Conservation (phyloP, 2,888 invertebrate species). For the Drosophila planitibia region DNA sequence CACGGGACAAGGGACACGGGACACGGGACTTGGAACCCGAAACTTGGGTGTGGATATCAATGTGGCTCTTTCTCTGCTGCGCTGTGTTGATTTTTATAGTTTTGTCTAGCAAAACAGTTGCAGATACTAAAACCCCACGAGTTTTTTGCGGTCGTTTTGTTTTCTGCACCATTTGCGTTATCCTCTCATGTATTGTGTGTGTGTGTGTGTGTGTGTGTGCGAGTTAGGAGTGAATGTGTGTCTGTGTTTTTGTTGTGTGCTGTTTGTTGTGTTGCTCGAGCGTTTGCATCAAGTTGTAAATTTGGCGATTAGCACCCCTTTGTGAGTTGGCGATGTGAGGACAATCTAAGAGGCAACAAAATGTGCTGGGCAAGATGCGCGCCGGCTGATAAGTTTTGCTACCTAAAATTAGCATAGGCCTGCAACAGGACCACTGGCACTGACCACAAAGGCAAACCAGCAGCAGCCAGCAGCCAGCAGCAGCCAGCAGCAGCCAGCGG, state of each 20-base stretch:
- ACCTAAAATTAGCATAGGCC: slow-evolving; percentile 71
- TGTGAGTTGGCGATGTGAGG: slow-evolving; percentile 61
- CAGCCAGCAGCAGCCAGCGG: slow-evolving; percentile 35
- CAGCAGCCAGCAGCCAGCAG: slow-evolving; percentile 15
- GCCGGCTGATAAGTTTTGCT: slow-evolving; percentile 72
- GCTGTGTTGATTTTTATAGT: slow-evolving; percentile 76
- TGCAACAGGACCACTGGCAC: slow-evolving; percentile 25
- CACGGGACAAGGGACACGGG: slow-evolving; percentile 6
- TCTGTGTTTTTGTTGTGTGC: slow-evolving; percentile 35
- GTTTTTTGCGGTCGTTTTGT: slow-evolving; percentile 74
- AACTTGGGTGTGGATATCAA: slow-evolving; percentile 39
- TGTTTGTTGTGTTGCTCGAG: slow-evolving; percentile 34
- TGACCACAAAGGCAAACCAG: slow-evolving; percentile 5
- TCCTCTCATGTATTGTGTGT: slow-evolving; percentile 19
- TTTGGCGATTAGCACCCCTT: slow-evolving; percentile 84
- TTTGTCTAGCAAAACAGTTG: slow-evolving; percentile 54
- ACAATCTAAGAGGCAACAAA: slow-evolving; percentile 63
- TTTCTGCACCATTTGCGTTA: slow-evolving; percentile 83
- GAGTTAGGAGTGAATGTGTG: slow-evolving; percentile 18
- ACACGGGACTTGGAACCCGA: slow-evolving; percentile 10
- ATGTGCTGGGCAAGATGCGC: slow-evolving; percentile 69
- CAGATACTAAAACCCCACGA: slow-evolving; percentile 53
- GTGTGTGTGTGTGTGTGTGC: slow-evolving; percentile 40
- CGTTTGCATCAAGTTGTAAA: slow-evolving; percentile 81
- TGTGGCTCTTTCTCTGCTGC: slow-evolving; percentile 38